Percentiles rank a stretch among this genome's conserved stretches.
Evolutionary conservation across 2,797 vertebrate genomes (phyloP).

Genomic region (Antennarius maculatus): DNA sequence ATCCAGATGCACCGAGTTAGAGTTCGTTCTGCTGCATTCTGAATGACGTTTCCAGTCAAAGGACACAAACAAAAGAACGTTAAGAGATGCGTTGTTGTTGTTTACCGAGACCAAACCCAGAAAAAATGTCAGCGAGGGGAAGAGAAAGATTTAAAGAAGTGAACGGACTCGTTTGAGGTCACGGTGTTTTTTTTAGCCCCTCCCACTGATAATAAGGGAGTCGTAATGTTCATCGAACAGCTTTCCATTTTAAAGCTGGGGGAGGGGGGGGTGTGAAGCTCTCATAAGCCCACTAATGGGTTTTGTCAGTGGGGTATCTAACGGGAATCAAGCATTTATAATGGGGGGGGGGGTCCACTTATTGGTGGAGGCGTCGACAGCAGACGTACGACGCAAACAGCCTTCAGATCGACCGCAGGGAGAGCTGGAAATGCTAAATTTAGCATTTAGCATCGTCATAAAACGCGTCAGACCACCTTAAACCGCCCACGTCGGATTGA

Average conservation of each 20-base stretch:
- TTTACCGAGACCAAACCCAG: constrained; percentile 26
- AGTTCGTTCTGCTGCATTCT: constrained; percentile 37
- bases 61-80: constrained; percentile 27
- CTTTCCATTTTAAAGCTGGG: constrained; percentile 44
- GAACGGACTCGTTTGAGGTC: constrained; percentile 59
- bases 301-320: constrained; percentile 70
- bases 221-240: constrained; percentile 51
- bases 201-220: constrained; percentile 62
- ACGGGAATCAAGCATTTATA: constrained; percentile 72
- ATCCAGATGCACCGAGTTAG: constrained; percentile 35
- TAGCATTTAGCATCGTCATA: background rate
- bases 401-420: constrained; percentile 45
- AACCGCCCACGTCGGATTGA: too few relatives aligned
- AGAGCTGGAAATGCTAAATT: constrained; percentile 16
- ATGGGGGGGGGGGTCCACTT: constrained; percentile 52
- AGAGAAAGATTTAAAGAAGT: constrained; percentile 27
- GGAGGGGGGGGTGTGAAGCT: constrained; percentile 24
- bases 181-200: constrained; percentile 54
- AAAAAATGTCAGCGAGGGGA: background rate
- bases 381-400: constrained; percentile 43
- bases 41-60: constrained; percentile 33
- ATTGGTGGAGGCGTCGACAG: constrained; percentile 52
- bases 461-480: background rate
- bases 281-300: constrained; percentile 75
- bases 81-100: constrained; percentile 12